phyloP scores from a whole-genome alignment of 2,113 vertebrate genomes.

The Gasterosteus aculeatus region DNA sequence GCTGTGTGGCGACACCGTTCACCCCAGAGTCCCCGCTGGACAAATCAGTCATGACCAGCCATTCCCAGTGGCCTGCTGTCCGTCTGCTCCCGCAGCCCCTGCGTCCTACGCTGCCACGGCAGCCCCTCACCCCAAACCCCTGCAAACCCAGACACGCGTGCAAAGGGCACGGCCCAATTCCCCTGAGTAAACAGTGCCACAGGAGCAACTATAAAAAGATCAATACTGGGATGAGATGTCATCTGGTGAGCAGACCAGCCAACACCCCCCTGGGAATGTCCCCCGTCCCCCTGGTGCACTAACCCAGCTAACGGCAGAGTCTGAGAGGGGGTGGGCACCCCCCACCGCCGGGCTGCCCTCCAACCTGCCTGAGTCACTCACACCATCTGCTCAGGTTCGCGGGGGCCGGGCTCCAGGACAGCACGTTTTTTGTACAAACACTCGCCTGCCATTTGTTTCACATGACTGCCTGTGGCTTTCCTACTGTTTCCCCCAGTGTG shows the following conservation, averaged over 20 bases:
- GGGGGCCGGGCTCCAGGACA: constrained; percentile 55
- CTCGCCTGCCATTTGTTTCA: constrained; percentile 64
- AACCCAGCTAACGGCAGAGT: constrained; percentile 62
- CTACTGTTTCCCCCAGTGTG: constrained; percentile 52
- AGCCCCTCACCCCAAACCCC: constrained; percentile 14
- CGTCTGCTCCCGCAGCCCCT: constrained; percentile 57
- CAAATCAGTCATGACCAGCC: constrained; percentile 74
- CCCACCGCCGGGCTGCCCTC: constrained; percentile 58
- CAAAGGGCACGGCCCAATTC: constrained; percentile 55
- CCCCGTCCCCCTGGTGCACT: constrained; percentile 58
- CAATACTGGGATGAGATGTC: constrained; percentile 80
- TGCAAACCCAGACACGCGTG: constrained; percentile 61
- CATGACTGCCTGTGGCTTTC: constrained; percentile 64
- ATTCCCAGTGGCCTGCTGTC: constrained; percentile 63
- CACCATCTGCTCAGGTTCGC: constrained; percentile 77
- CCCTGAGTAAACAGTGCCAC: constrained; percentile 59
- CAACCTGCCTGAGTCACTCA: constrained; percentile 70
- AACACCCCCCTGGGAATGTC: constrained; percentile 74
- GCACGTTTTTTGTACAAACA: constrained; percentile 46
- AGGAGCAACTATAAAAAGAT: constrained; percentile 76
- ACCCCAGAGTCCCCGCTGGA: constrained; percentile 65
- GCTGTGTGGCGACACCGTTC: constrained; percentile 70
- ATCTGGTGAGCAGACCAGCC: constrained; percentile 81
- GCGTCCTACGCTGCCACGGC: constrained; percentile 1
- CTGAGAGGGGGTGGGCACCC: constrained; percentile 18